Evolutionary conservation across 2,888 invertebrate genomes (phyloP), one percentile per base, ranked within the genome.

Genomic region (Tenodera sinensis): DNA sequence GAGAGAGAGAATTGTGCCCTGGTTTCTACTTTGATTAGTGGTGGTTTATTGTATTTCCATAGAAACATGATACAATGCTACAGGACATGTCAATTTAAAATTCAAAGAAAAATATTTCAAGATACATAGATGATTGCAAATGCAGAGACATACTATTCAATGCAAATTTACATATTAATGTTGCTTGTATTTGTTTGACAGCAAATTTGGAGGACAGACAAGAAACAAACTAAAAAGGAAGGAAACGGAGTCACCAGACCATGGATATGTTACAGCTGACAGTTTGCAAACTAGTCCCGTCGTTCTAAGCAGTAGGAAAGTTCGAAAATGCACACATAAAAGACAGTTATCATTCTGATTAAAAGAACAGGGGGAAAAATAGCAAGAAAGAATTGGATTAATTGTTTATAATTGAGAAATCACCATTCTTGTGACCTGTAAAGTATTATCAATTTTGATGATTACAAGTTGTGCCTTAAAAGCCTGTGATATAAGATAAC

Each of bases 181-280:
- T 28, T 85, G 7, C 42, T 83, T 34, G 8, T 54, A 27, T 28
- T 47, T 83, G 34, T 88, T 28, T 12, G 20, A 15, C 84, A 88
- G 81, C 54, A 42, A 88, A 82, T 34, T 20, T 30, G 85, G 34
- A 85, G n/a, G 27, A 9, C 25, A 28, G 25, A 20, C 27, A 30
- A 83, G n/a, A 1, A 34, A n/a, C 15, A 47, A 20, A n/a, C 54
- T 47, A 20, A 89, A 89, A 47, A 82, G 89, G 9, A 89, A 89
- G 34, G 28, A 88, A 42, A 28, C 82, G 20, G 88, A 89, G 28
- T 90, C 90, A 28, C 90, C 90, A 82, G 90, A 90, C 47, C 90
- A 90, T 83, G 90, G 90, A 8, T 90, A 90, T 83, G 88, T 28
- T 15, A 89, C 90, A 84, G 89, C 81, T 27, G 85, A 87, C 27